Evolutionary conservation across 2,113 vertebrate species (phyloP), one percentile per base, ranked within the genome.

Genomic region (Nycticryphes semicollaris): DNA sequence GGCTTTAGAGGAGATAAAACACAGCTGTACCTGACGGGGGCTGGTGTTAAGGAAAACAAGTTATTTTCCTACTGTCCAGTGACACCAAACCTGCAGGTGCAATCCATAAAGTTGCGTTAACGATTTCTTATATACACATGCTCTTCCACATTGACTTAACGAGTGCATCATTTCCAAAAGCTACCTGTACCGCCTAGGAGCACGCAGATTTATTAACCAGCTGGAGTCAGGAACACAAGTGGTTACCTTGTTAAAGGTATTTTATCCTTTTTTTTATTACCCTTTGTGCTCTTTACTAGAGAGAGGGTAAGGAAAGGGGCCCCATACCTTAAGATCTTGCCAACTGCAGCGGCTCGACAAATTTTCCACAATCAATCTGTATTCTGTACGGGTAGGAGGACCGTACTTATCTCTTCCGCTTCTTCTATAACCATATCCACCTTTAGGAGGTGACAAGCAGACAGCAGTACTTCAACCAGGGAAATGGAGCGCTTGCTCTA

Each of bases 321-420:
- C 90, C 80, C 98, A 50, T 98, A 99, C 99, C 99, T 99, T 99
- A 70, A 99, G 96, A 96, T 99, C 99, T 96, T 99, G 99, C 99
- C 99, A 99, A 98, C 99, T 99, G 98, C 99, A 99, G 88, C 99
- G 99, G 96, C 99, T 99, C 92, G 99, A 99, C 96, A 99, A 98
- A 98, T 99, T 99, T 98, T 99, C 99, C 97, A 99, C 99, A 98
- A 99, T 99, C 94, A 99, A 99, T 80, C 99, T 99, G 98, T 99
- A 99, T 97, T 99, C 99, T 84, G 99, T 99, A 96, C 99, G 98
- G 75, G 99, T 99, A 0, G 99, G 99, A 87, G 99, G 99, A 91
- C 99, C 99, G 35, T 99, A 99, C 95, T 99, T 98, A 98, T 99
- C 99, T 98, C 99, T 98, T 97, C 99, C 98, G 96, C 98, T 99